Conservation (phyloP, 2,888 invertebrate genomes). For the Leptopilina drosophilae region DNA sequence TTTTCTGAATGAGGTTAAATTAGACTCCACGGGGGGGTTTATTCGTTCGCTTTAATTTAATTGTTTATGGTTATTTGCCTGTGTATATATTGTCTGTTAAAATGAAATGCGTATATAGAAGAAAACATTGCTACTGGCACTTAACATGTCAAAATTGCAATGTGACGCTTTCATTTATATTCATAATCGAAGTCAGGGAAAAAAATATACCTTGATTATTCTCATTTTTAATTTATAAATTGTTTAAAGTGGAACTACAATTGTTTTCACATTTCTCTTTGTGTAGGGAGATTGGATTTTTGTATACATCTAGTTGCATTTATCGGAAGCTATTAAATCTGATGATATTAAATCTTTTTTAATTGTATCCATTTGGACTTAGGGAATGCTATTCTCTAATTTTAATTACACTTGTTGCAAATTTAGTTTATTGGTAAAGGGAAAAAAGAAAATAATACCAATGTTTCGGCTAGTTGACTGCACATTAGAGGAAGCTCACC, state of each 20-base stretch:
- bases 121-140: background rate
- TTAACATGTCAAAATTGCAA: background rate
- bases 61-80: constrained; percentile 25
- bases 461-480: background rate
- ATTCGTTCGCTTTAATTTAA: constrained; percentile 27
- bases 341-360: no score
- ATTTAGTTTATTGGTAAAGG: background rate
- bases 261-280: no score
- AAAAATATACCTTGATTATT: background rate
- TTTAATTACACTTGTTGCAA: constrained; percentile 2
- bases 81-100: background rate
- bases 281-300: no score
- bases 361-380: no score
- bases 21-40: constrained; percentile 15
- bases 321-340: no score
- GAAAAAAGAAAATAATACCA: background rate
- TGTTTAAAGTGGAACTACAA: no score
- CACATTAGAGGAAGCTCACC: constrained; percentile 16
- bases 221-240: no score
- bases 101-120: background rate
- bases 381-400: no score
- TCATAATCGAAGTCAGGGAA: background rate
- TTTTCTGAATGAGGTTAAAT: constrained; percentile 37
- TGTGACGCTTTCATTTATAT: background rate
- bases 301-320: no score